phyloP scores from a whole-genome alignment of 2,113 vertebrate genomes.

The Epinephelus cyanopodus region DNA sequence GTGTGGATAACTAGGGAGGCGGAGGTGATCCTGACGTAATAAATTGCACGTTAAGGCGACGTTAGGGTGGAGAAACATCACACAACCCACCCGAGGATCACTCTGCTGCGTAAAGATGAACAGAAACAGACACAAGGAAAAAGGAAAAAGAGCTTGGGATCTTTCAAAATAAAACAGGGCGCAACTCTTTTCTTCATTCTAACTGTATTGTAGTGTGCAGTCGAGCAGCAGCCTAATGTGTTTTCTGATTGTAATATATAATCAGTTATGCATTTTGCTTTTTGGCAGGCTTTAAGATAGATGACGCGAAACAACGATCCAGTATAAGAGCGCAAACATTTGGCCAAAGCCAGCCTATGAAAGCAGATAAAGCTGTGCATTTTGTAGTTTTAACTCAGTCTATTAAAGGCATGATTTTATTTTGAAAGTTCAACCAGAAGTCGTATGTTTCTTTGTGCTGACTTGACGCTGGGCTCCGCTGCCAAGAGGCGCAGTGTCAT shows the following conservation, averaged over 20 bases:
- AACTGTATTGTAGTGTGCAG: too few species aligned
- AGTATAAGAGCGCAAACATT: not conserved
- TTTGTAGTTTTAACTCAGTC: too few species aligned
- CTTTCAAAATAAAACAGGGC: conserved; percentile 27
- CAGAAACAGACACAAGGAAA: not conserved
- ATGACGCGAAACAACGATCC: not conserved
- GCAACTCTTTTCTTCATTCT: too few species aligned
- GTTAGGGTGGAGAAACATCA: not conserved
- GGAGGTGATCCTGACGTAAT: not conserved
- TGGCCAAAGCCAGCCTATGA: not conserved
- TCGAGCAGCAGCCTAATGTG: too few species aligned
- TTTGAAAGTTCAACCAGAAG: conserved; percentile 24
- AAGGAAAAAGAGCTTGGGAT: not conserved
- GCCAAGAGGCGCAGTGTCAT: conserved; percentile 21
- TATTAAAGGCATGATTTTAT: conserved; percentile 17
- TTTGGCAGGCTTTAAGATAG: not conserved
- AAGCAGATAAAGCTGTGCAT: not conserved
- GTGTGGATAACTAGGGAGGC: not conserved
- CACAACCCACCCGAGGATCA: not conserved
- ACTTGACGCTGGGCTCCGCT: not conserved
- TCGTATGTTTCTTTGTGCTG: not conserved
- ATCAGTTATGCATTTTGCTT: not conserved
- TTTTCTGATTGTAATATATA: not conserved
- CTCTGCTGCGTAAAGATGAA: conserved; percentile 5
- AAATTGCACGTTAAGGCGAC: not conserved